phyloP scores from a whole-genome alignment of 2,797 vertebrate genomes.

The Choloepus didactylus region DNA sequence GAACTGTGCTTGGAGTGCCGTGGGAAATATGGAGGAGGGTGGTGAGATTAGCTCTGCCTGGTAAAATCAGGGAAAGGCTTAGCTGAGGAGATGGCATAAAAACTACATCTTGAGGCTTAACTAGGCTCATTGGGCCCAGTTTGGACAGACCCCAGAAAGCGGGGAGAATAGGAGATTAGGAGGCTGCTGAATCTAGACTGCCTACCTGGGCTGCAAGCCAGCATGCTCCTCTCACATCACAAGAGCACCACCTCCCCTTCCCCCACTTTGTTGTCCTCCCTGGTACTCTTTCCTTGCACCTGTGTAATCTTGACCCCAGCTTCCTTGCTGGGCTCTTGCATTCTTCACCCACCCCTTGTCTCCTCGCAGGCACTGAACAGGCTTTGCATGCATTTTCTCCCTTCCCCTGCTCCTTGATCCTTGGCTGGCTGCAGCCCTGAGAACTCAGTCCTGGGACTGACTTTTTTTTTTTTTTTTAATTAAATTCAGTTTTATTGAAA shows the following conservation, averaged over 20 bases:
- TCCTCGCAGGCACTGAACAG: not conserved
- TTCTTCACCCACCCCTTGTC: not conserved
- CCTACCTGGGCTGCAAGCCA: not conserved
- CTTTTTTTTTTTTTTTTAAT: no score
- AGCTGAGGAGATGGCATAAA: not conserved
- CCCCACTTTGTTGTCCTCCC: not conserved
- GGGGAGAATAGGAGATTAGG: not conserved
- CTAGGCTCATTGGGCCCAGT: not conserved
- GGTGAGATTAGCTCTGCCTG: not conserved
- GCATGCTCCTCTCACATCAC: not conserved
- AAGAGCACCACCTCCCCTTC: not conserved
- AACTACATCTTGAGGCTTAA: not conserved
- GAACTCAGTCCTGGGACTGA: not conserved
- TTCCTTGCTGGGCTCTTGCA: not conserved
- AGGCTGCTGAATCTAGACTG: not conserved
- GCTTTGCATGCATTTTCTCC: not conserved
- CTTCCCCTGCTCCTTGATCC: not conserved
- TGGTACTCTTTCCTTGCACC: not conserved
- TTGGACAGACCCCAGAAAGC: no score
- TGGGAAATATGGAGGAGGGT: not conserved
- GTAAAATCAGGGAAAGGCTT: not conserved
- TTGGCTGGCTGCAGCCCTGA: not conserved
- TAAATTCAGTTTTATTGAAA: no score
- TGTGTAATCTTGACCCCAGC: no score
- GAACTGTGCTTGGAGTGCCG: not conserved